These are phyloP conservation scores for Tetrapedia diversipes DNA, from an alignment of 2,888 invertebrate species.

Conservation along the genomic window DNA sequence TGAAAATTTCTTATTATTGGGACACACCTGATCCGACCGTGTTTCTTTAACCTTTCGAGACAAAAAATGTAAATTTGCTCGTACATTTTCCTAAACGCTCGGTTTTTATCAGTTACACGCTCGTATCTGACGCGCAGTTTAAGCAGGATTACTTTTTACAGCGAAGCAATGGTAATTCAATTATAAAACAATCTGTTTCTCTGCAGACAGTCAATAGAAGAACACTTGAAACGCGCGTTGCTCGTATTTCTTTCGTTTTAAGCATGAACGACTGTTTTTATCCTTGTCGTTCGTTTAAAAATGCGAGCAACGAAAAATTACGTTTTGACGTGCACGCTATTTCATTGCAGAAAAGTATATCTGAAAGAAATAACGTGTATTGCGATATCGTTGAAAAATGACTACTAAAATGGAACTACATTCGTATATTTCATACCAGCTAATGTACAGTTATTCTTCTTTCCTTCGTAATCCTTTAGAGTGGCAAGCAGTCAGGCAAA, in stretches of 20 bases:
- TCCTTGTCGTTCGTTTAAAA: slow-evolving; percentile 1
- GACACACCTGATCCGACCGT: neutral
- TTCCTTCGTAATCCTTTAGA: neutral
- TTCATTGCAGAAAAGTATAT: neutral
- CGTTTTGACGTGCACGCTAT: neutral
- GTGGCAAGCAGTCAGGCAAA: neutral
- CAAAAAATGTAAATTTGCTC: slow-evolving; percentile 22
- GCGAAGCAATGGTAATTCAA: slow-evolving; percentile 8
- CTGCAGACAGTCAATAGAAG: slow-evolving; percentile 1
- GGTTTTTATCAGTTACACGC: slow-evolving; percentile 21
- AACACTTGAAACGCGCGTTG: neutral
- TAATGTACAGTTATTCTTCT: neutral
- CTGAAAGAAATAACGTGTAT: neutral
- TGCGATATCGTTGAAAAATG: neutral
- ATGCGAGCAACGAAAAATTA: neutral
- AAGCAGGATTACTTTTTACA: slow-evolving; percentile 35
- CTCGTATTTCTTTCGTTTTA: slow-evolving; percentile 4
- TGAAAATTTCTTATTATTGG: slow-evolving; percentile 25
- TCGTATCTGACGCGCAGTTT: slow-evolving; percentile 1
- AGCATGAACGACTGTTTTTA: neutral
- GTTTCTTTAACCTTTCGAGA: slow-evolving; percentile 6
- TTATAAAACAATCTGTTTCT: slow-evolving; percentile 36
- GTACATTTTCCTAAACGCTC: neutral
- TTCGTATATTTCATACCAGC: no score
- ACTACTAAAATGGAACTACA: neutral